Evolutionary conservation across 2,797 vertebrate species (phyloP).

Genomic region (Arnoldichthys spilopterus): DNA sequence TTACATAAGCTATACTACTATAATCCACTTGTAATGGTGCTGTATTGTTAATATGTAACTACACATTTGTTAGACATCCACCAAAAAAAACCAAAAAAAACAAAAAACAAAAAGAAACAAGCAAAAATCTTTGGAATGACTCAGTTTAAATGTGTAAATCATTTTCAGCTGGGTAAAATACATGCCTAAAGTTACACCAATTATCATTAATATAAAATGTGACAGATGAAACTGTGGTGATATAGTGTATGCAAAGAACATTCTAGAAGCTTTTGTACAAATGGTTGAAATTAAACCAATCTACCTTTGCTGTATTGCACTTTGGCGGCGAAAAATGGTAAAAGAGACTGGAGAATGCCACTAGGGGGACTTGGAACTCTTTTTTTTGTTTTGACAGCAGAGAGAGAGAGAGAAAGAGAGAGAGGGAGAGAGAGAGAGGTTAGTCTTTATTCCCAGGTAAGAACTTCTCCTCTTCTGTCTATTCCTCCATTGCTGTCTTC

Average conservation of each 20-base stretch:
- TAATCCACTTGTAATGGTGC: too few species aligned
- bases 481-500: not conserved
- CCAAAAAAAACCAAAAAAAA: too few species aligned
- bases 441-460: not conserved
- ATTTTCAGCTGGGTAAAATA: too few species aligned
- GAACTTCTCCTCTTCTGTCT: not conserved
- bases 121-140: too few species aligned
- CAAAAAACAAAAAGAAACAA: too few species aligned
- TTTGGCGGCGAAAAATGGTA: conserved; percentile 4
- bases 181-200: too few species aligned
- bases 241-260: not conserved
- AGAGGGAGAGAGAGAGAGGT: not conserved
- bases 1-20: too few species aligned
- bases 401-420: not conserved
- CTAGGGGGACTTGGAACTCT: conserved; percentile 28
- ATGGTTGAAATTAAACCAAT: not conserved
- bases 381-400: conserved; percentile 25
- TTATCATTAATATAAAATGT: not conserved
- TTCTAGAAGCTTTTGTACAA: not conserved
- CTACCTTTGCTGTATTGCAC: not conserved
- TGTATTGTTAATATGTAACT: too few species aligned
- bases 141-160: too few species aligned
- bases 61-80: too few species aligned
- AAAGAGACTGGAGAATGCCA: conserved; percentile 1
- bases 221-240: not conserved